Evolutionary conservation across 2,113 vertebrate genomes (phyloP), one percentile per base, ranked within the genome.

Genomic region (Corythornis vintsioides): DNA sequence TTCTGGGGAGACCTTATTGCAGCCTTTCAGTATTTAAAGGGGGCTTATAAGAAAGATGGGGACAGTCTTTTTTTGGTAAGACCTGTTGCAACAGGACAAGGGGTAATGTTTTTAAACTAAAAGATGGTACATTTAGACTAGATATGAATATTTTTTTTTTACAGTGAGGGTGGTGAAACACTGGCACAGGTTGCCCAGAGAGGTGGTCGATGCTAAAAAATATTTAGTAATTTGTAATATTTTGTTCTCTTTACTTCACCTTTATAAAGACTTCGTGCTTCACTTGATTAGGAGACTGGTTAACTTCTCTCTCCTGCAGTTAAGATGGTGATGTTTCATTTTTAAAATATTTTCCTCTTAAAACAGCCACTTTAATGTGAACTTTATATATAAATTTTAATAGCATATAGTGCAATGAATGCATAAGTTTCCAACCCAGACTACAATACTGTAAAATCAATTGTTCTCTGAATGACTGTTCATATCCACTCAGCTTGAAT

Each of bases 401-500:
- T 71, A 86, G 84, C 2, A 1, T 76, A 50, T 12, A 88, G 31
- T 28, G 83, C 43, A 90, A 73, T 88, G 90, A 97, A 74, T 83
- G 86, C 84, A 78, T 63, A 95, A 70, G 83, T 92, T 78, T 94
- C 53, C 48, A 87, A 92, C 43, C 40, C 80, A 93, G 76, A 59
- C 92, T 86, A 78, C 78, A 73, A 89, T 70, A 95, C 75, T 87
- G 85, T 43, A 95, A 97, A 98, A 97, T 97, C 97, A 97, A 96
- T 97, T 96, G 94, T 94, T 96, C 94, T 96, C 64, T 90, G 92
- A 98, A 96, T 95, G 93, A 92, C 91, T 97, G 70, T 59, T 96
- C 73, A 93, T 82, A 95, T 43, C 69, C 81, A 93, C 81, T 97
- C 95, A 88, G 91, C 95, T 88, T 97, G 96, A 98, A 98, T 98